Percentiles rank a stretch among this genome's conserved stretches.
These are phyloP conservation scores for Leptoclinus maculatus DNA, from an alignment of 2,797 vertebrate genomes.

Conservation along the genomic window DNA sequence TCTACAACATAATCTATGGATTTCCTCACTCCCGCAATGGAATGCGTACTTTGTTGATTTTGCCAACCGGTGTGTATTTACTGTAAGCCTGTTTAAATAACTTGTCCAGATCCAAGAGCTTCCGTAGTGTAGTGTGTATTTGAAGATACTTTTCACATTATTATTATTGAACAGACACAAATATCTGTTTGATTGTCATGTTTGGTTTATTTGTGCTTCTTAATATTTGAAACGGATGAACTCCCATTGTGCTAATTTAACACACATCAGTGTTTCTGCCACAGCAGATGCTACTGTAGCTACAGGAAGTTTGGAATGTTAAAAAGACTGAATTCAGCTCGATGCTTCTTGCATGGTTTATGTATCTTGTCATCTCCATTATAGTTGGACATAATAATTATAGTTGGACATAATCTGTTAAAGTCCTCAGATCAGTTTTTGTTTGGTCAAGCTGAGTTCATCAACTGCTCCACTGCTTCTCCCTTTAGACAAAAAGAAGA, in stretches of 20 bases:
- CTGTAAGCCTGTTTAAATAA: constrained; percentile 9
- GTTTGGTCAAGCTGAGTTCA: constrained; percentile 30
- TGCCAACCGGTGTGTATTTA: constrained; percentile 22
- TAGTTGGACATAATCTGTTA: constrained; percentile 35
- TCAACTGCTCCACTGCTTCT: constrained; percentile 33
- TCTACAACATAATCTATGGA: constrained; percentile 2
- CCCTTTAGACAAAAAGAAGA: constrained; percentile 41
- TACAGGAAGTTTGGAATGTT: constrained; percentile 8
- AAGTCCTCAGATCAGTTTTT: constrained; percentile 44
- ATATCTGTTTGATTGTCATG: neutral
- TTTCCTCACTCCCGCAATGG: neutral
- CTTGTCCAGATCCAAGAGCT: neutral
- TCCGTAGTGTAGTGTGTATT: neutral
- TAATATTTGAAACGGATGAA: constrained; percentile 42
- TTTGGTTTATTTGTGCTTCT: constrained; percentile 28
- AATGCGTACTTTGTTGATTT: constrained; percentile 13
- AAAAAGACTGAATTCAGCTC: constrained; percentile 8
- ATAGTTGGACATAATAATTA: constrained; percentile 14
- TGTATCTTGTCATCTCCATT: neutral
- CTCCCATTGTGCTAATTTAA: constrained; percentile 24
- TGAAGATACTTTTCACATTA: constrained; percentile 1
- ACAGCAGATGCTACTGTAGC: neutral
- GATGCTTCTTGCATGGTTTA: constrained; percentile 6
- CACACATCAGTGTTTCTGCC: constrained; percentile 23
- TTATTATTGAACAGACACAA: neutral